These are phyloP conservation scores for Forbesichthys papilliferus DNA, from an alignment of 2,113 vertebrate genomes.

Conservation along the genomic window DNA sequence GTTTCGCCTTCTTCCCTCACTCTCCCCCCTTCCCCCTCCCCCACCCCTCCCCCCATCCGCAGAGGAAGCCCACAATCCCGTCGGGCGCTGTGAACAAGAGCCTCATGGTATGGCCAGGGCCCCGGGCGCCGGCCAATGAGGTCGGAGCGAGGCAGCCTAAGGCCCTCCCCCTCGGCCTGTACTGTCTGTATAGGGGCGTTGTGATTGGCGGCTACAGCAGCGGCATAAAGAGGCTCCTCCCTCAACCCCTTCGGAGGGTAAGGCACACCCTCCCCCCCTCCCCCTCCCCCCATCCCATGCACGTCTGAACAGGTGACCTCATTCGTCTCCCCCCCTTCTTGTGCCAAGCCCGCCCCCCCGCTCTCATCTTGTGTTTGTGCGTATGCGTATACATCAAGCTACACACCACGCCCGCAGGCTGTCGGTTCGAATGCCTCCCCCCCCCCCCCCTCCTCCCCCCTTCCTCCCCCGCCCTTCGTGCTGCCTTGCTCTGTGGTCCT, in stretches of 20 bases:
- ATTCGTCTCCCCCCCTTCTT: conserved; percentile 6
- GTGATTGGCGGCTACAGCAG: conserved; percentile 78
- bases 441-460: neutral
- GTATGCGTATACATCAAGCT: conserved; percentile 27
- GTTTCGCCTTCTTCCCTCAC: conserved; percentile 50
- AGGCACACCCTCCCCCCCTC: conserved; percentile 69
- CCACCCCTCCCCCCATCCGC: conserved; percentile 67
- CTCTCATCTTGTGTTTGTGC: conserved; percentile 36
- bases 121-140: conserved; percentile 70
- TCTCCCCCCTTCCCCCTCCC: conserved; percentile 41
- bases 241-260: conserved; percentile 79
- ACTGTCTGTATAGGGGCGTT: conserved; percentile 82
- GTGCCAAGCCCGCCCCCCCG: conserved; percentile 43
- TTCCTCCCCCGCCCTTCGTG: conserved; percentile 3
- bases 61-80: conserved; percentile 78
- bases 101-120: conserved; percentile 68
- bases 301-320: conserved; percentile 26
- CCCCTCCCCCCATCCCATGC: conserved; percentile 47
- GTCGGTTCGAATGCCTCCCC: conserved; percentile 37
- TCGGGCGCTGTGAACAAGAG: conserved; percentile 76
- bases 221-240: conserved; percentile 79
- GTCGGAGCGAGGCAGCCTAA: conserved; percentile 75
- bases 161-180: conserved; percentile 78
- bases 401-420: conserved; percentile 37
- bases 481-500: conserved; percentile 66